These are phyloP conservation scores for Tricholaema leucomelas DNA, from an alignment of 2,113 vertebrate genomes.

Conservation along the genomic window DNA sequence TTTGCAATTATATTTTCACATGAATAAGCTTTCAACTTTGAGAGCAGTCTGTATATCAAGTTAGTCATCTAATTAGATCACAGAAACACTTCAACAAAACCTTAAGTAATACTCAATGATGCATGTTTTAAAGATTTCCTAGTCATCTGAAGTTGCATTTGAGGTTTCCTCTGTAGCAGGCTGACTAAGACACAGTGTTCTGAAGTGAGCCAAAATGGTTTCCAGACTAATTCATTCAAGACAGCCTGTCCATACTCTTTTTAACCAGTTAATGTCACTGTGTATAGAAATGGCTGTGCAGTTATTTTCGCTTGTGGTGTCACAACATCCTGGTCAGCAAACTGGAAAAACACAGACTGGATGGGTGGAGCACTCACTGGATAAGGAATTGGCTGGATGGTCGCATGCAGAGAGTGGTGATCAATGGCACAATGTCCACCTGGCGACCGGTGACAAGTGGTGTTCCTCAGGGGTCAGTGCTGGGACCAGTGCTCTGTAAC, in stretches of 20 bases:
- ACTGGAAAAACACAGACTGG: too few species aligned
- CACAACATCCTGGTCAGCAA: too few species aligned
- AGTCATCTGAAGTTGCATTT: neutral
- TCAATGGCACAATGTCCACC: too few species aligned
- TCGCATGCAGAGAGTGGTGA: too few species aligned
- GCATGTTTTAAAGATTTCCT: neutral
- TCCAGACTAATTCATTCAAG: conserved; percentile 14
- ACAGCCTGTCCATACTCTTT: conserved; percentile 2
- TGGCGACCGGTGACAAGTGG: too few species aligned
- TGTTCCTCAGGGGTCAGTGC: too few species aligned
- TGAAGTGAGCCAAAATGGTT: neutral
- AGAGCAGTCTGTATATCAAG: neutral
- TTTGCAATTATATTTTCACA: neutral
- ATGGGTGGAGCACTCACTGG: too few species aligned
- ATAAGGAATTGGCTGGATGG: too few species aligned
- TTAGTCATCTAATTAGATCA: neutral
- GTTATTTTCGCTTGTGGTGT: neutral
- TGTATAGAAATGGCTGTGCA: neutral
- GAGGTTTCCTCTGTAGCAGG: neutral
- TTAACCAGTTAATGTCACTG: neutral
- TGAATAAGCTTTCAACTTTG: neutral
- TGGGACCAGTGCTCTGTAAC: too few species aligned
- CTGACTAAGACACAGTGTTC: neutral
- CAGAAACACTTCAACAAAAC: neutral
- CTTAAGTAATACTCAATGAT: neutral